Evolutionary conservation across 2,797 vertebrate genomes (phyloP), one percentile per base, ranked within the genome.

Genomic region (Toxotes lorentzi): DNA sequence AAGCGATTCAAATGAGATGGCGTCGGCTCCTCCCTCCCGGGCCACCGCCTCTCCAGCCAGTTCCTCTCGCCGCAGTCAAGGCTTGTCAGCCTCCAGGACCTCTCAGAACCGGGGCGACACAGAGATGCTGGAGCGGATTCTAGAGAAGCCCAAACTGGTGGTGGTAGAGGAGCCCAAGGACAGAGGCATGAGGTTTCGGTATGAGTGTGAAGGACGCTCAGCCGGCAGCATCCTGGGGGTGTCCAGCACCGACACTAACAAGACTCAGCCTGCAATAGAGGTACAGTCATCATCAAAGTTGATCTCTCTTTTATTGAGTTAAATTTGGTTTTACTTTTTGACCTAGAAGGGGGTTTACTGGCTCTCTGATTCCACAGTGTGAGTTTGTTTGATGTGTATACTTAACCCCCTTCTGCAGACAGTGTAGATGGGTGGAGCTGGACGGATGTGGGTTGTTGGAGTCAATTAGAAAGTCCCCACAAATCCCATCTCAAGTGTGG

Each of bases 111-210:
- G 38, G 2, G 66, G 70, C 0, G 91, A 86, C 48, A 91, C 85
- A 0, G 90, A 93, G n/a, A 76, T 87, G 59, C 91, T 95, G 88
- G 94, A 96, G 88, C 80, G 73, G 5, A 76, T 95, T 21, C 83
- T 96, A 73, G 93, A 96, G 21, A 94, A 93, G 1, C 97, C 97
- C 1, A 83, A 78, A 16, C 86, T 99, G 45, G 89, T 95, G 78
- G 96, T 99, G 80, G 92, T 92, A 0, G 98, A 99, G 92, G 96
- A 99, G 92, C 97, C 98, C 56, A 98, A 98, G 83, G 97, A 99
- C 89, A 91, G 98, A 6, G 97, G 98, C 30, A 98, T 98, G 98
- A 93, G 98, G n/a, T 99, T 99, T 85, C 97, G 97, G 54, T 99
- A 99, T 2, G 96, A 98, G 89, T 99, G 98, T 1, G 98, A 97